Evolutionary conservation across 2,797 vertebrate species (phyloP), one percentile per base, ranked within the genome.

Genomic region (Gadopsis bispinosus): DNA sequence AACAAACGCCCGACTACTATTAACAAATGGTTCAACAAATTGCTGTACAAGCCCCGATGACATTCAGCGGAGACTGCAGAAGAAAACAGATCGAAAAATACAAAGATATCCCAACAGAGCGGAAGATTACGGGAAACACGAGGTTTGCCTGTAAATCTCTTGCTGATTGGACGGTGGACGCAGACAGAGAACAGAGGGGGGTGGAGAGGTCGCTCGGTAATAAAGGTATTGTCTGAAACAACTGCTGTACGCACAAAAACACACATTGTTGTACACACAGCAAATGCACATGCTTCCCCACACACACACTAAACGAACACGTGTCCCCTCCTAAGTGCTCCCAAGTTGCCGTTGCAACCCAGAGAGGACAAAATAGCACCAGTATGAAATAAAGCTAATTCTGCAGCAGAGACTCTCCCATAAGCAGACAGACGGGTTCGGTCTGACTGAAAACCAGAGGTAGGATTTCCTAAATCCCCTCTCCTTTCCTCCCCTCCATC

Each of bases 341-440:
- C 81, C 75, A 62, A 61, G 77, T 56, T 69, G 82, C 85, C 73
- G 74, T 81, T 85, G 73, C 86, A 83, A 83, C 81, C 76, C 77
- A 64, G 80, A 88, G 82, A 75, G 84, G 85, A 92, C 90, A 77
- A 86, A 89, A 85, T 93, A 94, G 93, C 93, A 94, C 93, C 93
- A 91, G 87, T 91, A 77, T 92, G 91, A 93, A 92, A 92, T 93
- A 93, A 93, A 93, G 93, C 91, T 93, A 89, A 89, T 90, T 88
- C 86, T 86, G 88, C 88, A 84, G 87, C 90, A 66, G 73, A 79
- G 71, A 80, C 77, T 77, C 59, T 71, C 26, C 26, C 74, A 19
- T 9, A 20, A 39, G 31, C 78, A 65, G 79, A 55, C 69, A 29
- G 73, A 45, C 2, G 11, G 20, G n/a, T n/a, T n/a, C 51, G 45